Percentiles rank a stretch among this genome's conserved stretches.
phyloP scores from a whole-genome alignment of 2,888 invertebrate species.

The Abrostola triplasia region DNA sequence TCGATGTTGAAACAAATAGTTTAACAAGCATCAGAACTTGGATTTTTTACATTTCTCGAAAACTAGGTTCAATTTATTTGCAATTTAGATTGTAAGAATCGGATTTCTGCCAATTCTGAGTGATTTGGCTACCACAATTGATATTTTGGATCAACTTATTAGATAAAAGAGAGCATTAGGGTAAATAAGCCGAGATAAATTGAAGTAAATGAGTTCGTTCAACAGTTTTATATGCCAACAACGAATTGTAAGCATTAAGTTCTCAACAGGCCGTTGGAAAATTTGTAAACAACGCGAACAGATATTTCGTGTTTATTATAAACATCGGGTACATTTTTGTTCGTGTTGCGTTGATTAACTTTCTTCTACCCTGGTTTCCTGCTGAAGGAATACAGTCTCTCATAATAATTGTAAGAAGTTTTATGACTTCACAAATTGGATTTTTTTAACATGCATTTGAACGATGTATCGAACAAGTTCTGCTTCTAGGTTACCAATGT shows the following conservation, averaged over 20 bases:
- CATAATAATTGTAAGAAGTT: too few relatives aligned
- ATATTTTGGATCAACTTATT: not conserved
- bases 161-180: conserved; percentile 5
- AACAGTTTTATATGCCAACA: conserved; percentile 20
- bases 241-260: conserved; percentile 20
- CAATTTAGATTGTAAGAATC: conserved; percentile 2
- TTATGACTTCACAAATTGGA: too few relatives aligned
- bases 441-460: too few relatives aligned
- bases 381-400: too few relatives aligned
- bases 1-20: conserved; percentile 19
- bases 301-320: conserved; percentile 15
- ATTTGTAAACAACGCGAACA: conserved; percentile 21
- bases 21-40: not conserved
- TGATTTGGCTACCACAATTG: conserved; percentile 5
- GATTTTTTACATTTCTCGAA: not conserved
- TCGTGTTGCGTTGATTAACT: conserved; percentile 2
- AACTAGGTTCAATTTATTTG: conserved; percentile 8
- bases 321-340: conserved; percentile 12
- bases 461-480: not conserved
- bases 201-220: conserved; percentile 18
- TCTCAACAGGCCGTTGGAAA: not conserved
- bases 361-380: conserved; percentile 7
- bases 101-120: not conserved
- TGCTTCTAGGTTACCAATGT: conserved; percentile 3
- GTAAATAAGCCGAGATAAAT: conserved; percentile 19